These are phyloP conservation scores for Zaprionus obscuricornis DNA, from an alignment of 2,888 invertebrate species.

Conservation along the genomic window DNA sequence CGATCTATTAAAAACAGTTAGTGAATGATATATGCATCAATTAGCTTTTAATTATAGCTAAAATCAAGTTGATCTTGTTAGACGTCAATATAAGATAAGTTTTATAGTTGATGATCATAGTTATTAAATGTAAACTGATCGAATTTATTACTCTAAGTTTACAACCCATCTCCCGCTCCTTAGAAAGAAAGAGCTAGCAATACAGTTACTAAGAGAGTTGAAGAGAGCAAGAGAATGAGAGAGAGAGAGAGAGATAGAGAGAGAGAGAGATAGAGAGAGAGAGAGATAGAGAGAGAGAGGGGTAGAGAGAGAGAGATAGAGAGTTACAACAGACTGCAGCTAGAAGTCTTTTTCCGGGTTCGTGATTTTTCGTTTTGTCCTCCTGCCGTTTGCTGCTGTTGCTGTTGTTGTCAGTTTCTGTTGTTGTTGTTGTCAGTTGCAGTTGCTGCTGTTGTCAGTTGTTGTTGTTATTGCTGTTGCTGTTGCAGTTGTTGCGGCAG, in stretches of 20 bases:
- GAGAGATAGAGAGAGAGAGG: neutral
- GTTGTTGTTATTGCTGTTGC: constrained; percentile 23
- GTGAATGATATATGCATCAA: too few relatives aligned
- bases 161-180: too few relatives aligned
- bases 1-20: too few relatives aligned
- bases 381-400: constrained; percentile 17
- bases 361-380: constrained; percentile 81
- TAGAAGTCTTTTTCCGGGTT: constrained; percentile 79
- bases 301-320: constrained; percentile 3
- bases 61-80: too few relatives aligned
- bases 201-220: neutral
- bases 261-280: constrained; percentile 7
- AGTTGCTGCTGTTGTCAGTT: constrained; percentile 31
- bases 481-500: constrained; percentile 43
- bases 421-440: constrained; percentile 3
- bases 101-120: too few relatives aligned
- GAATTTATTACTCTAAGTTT: too few relatives aligned
- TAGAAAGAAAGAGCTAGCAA: constrained; percentile 13
- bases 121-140: too few relatives aligned
- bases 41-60: too few relatives aligned
- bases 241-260: neutral
- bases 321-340: constrained; percentile 7
- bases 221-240: neutral
- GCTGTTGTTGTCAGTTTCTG: neutral
- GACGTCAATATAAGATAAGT: too few relatives aligned